A percentile compares a stretch with the other conserved stretches of the same genome.
phyloP scores from a whole-genome alignment of 1,140 invertebrate genomes.

The Zaprionus kolodkinae region DNA sequence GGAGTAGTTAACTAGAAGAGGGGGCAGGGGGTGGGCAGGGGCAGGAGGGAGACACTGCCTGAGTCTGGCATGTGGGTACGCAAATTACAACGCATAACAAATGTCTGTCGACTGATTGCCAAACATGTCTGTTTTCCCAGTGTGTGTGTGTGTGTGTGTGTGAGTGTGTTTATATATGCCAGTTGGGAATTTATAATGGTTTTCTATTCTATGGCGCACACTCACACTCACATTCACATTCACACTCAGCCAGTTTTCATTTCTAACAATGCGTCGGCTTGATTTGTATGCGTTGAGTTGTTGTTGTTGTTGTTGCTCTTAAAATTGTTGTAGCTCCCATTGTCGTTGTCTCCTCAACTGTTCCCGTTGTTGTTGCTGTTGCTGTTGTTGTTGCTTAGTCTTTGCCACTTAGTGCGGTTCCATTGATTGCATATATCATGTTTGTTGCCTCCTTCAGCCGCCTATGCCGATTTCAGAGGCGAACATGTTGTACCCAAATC shows the following conservation, averaged over 20 bases:
- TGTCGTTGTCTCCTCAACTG: background rate
- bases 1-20: conserved; percentile 4
- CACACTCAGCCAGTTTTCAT: conserved; percentile 15
- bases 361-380: conserved; percentile 18
- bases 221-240: conserved; percentile 1
- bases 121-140: conserved; percentile 28
- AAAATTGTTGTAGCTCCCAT: background rate
- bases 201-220: conserved; percentile 31
- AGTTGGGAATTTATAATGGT: conserved; percentile 75
- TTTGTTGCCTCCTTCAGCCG: conserved; percentile 19
- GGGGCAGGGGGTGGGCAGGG: background rate
- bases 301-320: background rate
- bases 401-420: conserved; percentile 39
- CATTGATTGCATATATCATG: conserved; percentile 61
- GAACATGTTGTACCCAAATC: conserved; percentile 42
- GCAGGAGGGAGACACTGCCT: background rate
- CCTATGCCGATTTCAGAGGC: conserved; percentile 15
- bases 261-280: conserved; percentile 35
- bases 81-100: conserved; percentile 78
- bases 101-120: conserved; percentile 70
- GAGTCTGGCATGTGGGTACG: conserved; percentile 47
- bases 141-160: background rate
- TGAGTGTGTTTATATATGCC: conserved; percentile 31
- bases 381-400: conserved; percentile 32
- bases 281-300: conserved; percentile 20